Percentiles rank a stretch among this genome's conserved stretches.
Conservation (phyloP, 1,140 invertebrate species). For the Himalopsyche phryganea region DNA sequence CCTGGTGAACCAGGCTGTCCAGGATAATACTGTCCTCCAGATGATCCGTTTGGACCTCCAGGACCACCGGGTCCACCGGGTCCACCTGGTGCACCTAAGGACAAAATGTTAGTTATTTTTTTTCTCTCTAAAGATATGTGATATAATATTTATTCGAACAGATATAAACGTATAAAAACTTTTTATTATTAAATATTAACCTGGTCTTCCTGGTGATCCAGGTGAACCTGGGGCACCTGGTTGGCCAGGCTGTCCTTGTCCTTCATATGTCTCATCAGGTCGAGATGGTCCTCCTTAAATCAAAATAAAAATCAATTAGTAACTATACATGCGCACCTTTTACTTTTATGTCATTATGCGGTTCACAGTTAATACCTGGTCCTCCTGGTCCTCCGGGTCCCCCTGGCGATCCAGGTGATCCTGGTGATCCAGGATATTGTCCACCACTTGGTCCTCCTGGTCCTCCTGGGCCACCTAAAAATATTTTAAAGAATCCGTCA, state of each 20-base stretch:
- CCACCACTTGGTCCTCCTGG: background rate
- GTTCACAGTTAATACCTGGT: too few relatives aligned
- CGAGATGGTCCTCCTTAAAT: too few relatives aligned
- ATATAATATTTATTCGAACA: too few relatives aligned
- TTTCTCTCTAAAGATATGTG: too few relatives aligned
- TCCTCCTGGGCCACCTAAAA: constrained; percentile 9
- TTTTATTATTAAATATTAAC: too few relatives aligned
- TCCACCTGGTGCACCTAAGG: constrained; percentile 29
- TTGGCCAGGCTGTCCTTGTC: background rate
- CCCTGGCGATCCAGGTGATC: constrained; percentile 7
- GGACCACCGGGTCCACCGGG: constrained; percentile 19
- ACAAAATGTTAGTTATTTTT: too few relatives aligned
- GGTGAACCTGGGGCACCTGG: constrained; percentile 4
- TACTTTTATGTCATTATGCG: too few relatives aligned
- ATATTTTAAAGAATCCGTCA: too few relatives aligned
- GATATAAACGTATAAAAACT: too few relatives aligned
- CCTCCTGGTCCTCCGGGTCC: constrained; percentile 12
- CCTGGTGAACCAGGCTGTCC: constrained; percentile 1
- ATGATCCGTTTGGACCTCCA: constrained; percentile 24
- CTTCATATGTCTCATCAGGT: background rate
- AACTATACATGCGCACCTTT: too few relatives aligned
- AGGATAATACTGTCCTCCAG: constrained; percentile 1
- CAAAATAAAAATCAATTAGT: too few relatives aligned
- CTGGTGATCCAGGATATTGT: constrained; percentile 1
- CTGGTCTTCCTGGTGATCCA: constrained; percentile 4